These are phyloP conservation scores for Pentalonia nigronervosa DNA, from an alignment of 1,140 invertebrate species.

Conservation along the genomic window DNA sequence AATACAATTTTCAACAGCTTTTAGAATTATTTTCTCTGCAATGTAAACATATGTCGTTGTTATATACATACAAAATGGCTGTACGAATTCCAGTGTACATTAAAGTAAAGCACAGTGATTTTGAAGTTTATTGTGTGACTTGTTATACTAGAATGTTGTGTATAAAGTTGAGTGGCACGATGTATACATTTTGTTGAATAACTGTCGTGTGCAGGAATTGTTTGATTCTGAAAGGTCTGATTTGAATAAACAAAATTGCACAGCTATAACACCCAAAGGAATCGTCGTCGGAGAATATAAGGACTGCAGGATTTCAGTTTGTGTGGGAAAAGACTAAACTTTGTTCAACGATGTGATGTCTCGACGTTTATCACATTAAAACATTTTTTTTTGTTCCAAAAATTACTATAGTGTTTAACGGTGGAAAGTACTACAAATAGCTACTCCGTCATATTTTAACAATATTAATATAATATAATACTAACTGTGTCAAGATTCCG, in stretches of 20 bases:
- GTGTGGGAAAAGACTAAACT: background rate
- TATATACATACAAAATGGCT: background rate
- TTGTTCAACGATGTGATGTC: background rate
- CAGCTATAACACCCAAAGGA: background rate
- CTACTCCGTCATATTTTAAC: background rate
- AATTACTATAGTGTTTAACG: background rate
- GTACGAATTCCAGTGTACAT: constrained; percentile 1
- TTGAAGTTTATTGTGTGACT: constrained; percentile 11
- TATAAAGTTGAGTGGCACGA: background rate
- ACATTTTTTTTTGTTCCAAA: background rate
- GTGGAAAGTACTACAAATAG: background rate
- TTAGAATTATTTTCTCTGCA: background rate
- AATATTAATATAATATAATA: background rate
- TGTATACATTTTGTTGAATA: background rate
- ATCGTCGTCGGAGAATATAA: background rate
- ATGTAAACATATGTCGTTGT: background rate
- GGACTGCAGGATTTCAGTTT: background rate
- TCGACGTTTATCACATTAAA: background rate
- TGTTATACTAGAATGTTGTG: background rate
- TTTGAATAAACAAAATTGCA: constrained; percentile 27
- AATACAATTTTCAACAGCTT: background rate
- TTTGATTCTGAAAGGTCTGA: constrained; percentile 36
- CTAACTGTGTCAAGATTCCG: background rate
- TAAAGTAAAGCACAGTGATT: constrained; percentile 14
- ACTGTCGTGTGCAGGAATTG: background rate